Evolutionary conservation across 2,113 vertebrate genomes (phyloP), one percentile per base, ranked within the genome.

Genomic region (Parus major): DNA sequence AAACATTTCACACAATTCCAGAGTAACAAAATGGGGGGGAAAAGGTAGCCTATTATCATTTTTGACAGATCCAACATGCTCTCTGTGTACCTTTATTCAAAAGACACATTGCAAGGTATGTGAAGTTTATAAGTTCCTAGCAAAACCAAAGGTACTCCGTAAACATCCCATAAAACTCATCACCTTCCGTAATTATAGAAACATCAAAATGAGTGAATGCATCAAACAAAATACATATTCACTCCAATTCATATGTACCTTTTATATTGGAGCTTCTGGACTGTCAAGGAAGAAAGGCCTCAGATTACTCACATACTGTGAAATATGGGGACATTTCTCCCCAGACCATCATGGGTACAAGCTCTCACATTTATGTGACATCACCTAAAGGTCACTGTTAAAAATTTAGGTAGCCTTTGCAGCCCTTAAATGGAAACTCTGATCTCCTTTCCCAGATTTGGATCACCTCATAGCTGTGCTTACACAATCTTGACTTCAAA

Each of bases 381-480:
- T 33, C 19, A 77, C 3, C 15, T 9, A 2, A 87, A 84, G 3
- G 8, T 33, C 35, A n/a, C 7, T 16, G 4, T 50, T 49, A 52
- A 71, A 92, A 79, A 7, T 75, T 39, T 5, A 7, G 18, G 24
- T 11, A 72, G 14, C 1, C 8, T n/a, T 17, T 69, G 2, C 1
- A 19, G 23, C 2, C 2, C 4, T 23, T 52, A 56, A 78, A 68
- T 8, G 5, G 31, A 65, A 93, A 35, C 4, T 5, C 2, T 8
- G 16, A 36, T 3, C 31, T 61, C 56, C 57, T 66, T 71, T 10
- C 12, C 13, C 27, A 78, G 44, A 20, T 9, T n/a, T 36, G 1
- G 7, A 15, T n/a, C 15, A 13, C 4, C 10, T 44, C 55, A n/a
- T 2, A 86, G 6, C 9, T 19, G 1, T 14, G 0, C 8, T 59